Evolutionary conservation across 2,888 invertebrate species (phyloP), one percentile per base, ranked within the genome.

Genomic region (Ectemnius continuus): DNA sequence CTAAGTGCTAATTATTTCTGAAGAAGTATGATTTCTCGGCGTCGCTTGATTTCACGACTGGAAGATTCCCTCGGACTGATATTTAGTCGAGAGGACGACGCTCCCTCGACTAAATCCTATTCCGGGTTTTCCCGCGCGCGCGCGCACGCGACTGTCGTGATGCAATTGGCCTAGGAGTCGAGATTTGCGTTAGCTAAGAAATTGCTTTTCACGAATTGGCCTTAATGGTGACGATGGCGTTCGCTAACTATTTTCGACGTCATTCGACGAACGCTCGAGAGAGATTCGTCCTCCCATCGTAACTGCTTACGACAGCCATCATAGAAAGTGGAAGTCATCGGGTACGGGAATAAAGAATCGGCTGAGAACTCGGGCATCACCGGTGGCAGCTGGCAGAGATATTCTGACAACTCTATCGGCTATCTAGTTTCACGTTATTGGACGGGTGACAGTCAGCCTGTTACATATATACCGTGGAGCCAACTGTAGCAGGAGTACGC

Each of bases 371-470:
- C 36, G 36, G 36, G 5, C 11, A 6, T 36, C 36, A 11, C n/a
- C 16, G 4, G 16, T 52, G 16, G 16, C 52, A 52, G 52, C n/a
- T 52, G 52, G 16, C 16, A 14, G 1, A 14, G 52, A 52, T 52
- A 52, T 52, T 16, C 52, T 14, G 52, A 52, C 14, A 52, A 52
- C 16, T 16, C n/a, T 52, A 16, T 16, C 16, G 52, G n/a, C 14
- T 52, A 52, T 52, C 52, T 52, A 14, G 52, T 52, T 52, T 52
- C 52, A 14, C 52, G 52, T 52, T 52, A 52, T 52, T 52, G 14
- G 52, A 52, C 52, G 52, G n/a, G 14, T 36, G 16, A 52, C 16
- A 16, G n/a, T 52, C 52, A 16, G 14, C 16, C 52, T 52, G 52
- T 52, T 36, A 52, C 14, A n/a, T 14, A 47, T 47, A 47, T 47